phyloP scores from a whole-genome alignment of 2,113 vertebrate genomes.

The Alligator sinensis region DNA sequence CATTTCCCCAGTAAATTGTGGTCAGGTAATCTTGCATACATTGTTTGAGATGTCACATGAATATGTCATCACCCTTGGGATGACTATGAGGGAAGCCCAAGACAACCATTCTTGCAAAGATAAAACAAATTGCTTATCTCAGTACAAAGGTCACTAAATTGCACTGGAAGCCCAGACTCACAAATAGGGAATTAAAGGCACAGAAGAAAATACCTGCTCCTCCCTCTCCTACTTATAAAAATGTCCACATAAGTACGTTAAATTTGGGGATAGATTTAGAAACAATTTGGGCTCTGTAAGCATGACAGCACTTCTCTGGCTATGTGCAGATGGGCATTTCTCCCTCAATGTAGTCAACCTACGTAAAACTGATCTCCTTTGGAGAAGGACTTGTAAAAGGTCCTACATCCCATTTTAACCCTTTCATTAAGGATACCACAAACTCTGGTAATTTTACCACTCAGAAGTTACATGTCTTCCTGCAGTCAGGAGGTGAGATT shows the following conservation, averaged over 20 bases:
- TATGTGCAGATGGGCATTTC: accelerated
- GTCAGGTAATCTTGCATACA: constrained; percentile 72
- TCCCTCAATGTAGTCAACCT: background rate
- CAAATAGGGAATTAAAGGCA: constrained; percentile 44
- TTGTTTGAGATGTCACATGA: constrained; percentile 71
- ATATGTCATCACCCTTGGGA: constrained; percentile 56
- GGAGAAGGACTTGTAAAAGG: background rate
- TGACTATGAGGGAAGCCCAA: constrained; percentile 39
- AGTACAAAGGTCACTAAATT: constrained; percentile 44
- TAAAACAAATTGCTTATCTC: constrained; percentile 68
- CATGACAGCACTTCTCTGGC: background rate
- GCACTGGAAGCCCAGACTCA: constrained; percentile 31
- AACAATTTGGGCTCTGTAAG: background rate
- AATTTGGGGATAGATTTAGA: background rate
- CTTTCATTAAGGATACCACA: background rate
- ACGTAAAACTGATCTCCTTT: background rate
- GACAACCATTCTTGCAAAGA: constrained; percentile 46
- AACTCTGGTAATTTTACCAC: background rate
- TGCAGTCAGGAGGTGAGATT: background rate
- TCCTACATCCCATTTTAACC: background rate
- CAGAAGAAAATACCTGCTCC: background rate
- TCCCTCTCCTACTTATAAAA: background rate
- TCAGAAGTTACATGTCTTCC: background rate
- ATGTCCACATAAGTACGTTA: background rate
- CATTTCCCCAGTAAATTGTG: constrained; percentile 74